A percentile compares a stretch with the other conserved stretches of the same genome.
phyloP scores from a whole-genome alignment of 1,140 invertebrate genomes.

The Ips nitidus region DNA sequence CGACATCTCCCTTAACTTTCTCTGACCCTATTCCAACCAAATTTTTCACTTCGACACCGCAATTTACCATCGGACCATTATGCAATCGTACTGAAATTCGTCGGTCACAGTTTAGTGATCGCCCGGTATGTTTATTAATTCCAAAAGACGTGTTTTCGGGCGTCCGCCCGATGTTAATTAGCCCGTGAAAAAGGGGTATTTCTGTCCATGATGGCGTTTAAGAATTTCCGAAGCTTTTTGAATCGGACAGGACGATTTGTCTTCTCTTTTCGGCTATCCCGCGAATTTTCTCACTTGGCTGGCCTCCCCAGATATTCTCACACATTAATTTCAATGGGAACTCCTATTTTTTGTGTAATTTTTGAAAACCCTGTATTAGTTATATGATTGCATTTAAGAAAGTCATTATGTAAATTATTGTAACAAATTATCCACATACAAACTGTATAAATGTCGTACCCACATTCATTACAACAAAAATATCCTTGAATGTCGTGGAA shows the following conservation, averaged over 20 bases:
- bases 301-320: not conserved
- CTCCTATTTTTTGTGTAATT: not conserved
- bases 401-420: not conserved
- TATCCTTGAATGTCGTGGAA: no score
- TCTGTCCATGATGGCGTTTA: constrained; percentile 1
- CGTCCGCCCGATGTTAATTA: constrained; percentile 15
- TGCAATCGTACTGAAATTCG: constrained; percentile 8
- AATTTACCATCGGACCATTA: no score
- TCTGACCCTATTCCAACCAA: no score
- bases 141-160: constrained; percentile 13
- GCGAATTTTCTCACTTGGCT: constrained; percentile 14
- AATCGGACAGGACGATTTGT: constrained; percentile 10
- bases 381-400: not conserved
- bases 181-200: constrained; percentile 10
- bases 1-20: no score
- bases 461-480: not conserved
- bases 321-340: not conserved
- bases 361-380: not conserved
- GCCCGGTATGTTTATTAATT: constrained; percentile 15
- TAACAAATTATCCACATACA: not conserved
- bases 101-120: constrained; percentile 12
- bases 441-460: not conserved
- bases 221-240: constrained; percentile 7
- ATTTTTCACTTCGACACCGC: no score
- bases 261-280: not conserved